Evolutionary conservation across 2,888 invertebrate genomes (phyloP), one percentile per base, ranked within the genome.

Genomic region (Lasioglossum lativentre): DNA sequence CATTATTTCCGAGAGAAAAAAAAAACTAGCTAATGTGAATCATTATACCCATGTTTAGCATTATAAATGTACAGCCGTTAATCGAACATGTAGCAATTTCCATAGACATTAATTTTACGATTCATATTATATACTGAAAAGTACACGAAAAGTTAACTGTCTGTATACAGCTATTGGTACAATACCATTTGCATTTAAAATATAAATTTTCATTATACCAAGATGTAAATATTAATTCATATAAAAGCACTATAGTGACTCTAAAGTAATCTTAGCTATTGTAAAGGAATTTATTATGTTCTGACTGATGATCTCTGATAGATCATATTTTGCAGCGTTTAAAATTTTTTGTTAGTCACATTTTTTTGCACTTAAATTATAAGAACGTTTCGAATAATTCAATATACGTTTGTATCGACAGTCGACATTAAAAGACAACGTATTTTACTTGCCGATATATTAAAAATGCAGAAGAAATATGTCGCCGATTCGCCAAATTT

Each of bases 111-210:
- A 83, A 83, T 85, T 85, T 89, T 88, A 81, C 78, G 74, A 81
- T 68, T 83, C 75, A 75, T 87, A 82, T 88, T 83, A 81, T 83
- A 84, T 80, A 76, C 72, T 66, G 79, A 83, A 82, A 82, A 87
- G 56, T 77, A 71, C 83, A 80, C 78, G 78, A 80, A 78, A 75
- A 87, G 71, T 38, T 73, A 83, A 75, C 75, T 75, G 86, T 23
- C 83, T 87, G 82, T 88, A 85, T 88, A 89, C 88, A 89, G 84
- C 78, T 83, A 70, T 86, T 85, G 85, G 63, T 83, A 83, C 72
- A 75, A 87, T 83, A 78, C 80, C 78, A 88, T 88, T 90, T 90
- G 91, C 90, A 91, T 90, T 91, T 91, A 89, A 86, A 87, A 79
- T 78, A 90, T 78, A 80, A 83, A 87, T 79, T 84, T 89, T 86